Evolutionary conservation across 2,797 vertebrate species (phyloP).

Genomic region (Acanthurus leucopareius): DNA sequence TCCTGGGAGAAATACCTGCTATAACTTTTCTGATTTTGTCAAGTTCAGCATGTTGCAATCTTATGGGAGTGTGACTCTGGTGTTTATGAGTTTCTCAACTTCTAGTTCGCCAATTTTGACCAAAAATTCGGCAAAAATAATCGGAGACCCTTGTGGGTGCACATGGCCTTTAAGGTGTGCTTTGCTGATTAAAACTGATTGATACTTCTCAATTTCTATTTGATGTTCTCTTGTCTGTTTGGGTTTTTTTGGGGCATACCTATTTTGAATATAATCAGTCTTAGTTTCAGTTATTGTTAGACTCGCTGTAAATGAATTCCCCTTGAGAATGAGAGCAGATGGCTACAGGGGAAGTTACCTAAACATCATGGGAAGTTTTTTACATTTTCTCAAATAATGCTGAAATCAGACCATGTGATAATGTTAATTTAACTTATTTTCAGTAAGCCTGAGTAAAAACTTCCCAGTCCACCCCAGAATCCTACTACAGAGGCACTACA

Average conservation of each 20-base stretch:
- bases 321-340: not conserved
- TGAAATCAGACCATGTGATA: too few species aligned
- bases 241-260: not conserved
- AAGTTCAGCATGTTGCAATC: too few species aligned
- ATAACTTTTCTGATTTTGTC: not conserved
- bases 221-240: not conserved
- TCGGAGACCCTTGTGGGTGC: too few species aligned
- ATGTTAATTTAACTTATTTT: too few species aligned
- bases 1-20: not conserved
- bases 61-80: not conserved
- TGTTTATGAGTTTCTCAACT: not conserved
- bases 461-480: too few species aligned
- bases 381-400: not conserved
- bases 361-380: conserved; percentile 2
- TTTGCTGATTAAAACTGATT: conserved; percentile 12
- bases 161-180: not conserved
- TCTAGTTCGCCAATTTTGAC: not conserved
- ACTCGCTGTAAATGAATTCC: not conserved
- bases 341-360: not conserved
- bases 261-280: not conserved
- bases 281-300: not conserved
- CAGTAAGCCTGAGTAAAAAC: too few species aligned
- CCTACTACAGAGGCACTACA: too few species aligned
- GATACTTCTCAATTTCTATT: not conserved
- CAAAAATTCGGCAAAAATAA: not conserved